phyloP scores from a whole-genome alignment of 2,797 vertebrate species.

The Ptychadena robeensis region DNA sequence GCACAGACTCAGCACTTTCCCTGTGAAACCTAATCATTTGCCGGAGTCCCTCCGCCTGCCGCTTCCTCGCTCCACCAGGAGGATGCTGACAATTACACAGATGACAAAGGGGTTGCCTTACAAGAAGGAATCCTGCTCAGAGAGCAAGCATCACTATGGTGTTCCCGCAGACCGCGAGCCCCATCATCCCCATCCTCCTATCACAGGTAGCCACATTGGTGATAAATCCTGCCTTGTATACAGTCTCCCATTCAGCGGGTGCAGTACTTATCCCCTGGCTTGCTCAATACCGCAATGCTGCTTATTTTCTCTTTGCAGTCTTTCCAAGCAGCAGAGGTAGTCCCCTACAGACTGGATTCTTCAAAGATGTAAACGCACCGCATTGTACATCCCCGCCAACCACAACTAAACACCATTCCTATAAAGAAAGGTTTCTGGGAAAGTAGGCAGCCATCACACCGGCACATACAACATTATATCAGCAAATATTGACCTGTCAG shows the following conservation, averaged over 20 bases:
- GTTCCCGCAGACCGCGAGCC: neutral
- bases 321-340: neutral
- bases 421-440: neutral
- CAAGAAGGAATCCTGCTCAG: constrained; percentile 27
- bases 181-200: neutral
- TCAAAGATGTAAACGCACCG: neutral
- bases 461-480: neutral
- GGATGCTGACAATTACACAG: constrained; percentile 52
- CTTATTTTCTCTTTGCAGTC: constrained; percentile 24
- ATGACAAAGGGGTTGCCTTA: constrained; percentile 41
- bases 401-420: neutral
- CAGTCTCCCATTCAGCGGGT: neutral
- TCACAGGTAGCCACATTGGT: neutral
- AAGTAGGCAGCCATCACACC: neutral
- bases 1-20: constrained; percentile 25
- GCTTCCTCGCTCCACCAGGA: constrained; percentile 57
- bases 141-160: neutral
- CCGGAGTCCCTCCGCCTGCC: constrained; percentile 18
- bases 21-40: constrained; percentile 48
- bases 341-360: constrained; percentile 3
- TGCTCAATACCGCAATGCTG: constrained; percentile 34
- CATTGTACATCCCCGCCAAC: neutral
- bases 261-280: constrained; percentile 17
- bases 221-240: neutral
- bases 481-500: neutral